phyloP scores from a whole-genome alignment of 1,140 invertebrate species.

The Anastatus disparis region DNA sequence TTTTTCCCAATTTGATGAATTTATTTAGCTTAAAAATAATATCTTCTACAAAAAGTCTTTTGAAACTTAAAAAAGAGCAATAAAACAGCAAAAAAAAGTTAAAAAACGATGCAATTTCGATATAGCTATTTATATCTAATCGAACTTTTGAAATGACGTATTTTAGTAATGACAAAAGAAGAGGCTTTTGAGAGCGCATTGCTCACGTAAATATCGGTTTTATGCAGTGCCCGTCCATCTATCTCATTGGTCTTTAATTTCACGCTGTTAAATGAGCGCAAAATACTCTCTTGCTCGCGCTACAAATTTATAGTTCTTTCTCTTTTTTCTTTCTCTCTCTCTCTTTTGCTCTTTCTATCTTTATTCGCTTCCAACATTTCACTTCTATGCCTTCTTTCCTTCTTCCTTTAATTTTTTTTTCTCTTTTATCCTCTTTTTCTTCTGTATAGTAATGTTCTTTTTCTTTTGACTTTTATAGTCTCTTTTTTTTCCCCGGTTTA shows the following conservation, averaged over 20 bases:
- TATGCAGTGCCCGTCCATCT: constrained; percentile 43
- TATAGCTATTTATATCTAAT: constrained; percentile 6
- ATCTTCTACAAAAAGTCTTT: background rate
- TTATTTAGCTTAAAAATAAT: background rate
- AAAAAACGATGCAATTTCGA: constrained; percentile 18
- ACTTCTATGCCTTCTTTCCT: background rate
- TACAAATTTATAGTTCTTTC: constrained; percentile 23
- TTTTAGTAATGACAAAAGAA: constrained; percentile 19
- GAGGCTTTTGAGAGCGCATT: background rate
- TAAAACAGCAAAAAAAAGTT: background rate
- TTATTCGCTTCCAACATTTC: constrained; percentile 10
- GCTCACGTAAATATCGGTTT: constrained; percentile 43
- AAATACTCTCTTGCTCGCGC: constrained; percentile 12
- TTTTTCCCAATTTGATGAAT: no score
- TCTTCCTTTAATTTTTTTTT: background rate
- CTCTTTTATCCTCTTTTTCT: background rate
- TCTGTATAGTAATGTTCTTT: background rate
- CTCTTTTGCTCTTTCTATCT: constrained; percentile 17
- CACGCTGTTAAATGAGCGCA: constrained; percentile 51
- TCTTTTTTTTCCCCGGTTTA: constrained; percentile 12
- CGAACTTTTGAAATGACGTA: background rate
- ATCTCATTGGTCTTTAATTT: constrained; percentile 53
- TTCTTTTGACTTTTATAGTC: constrained; percentile 19
- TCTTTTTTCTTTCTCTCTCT: constrained; percentile 11
- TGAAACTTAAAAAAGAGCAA: background rate